These are phyloP conservation scores for Noctua pronuba DNA, from an alignment of 2,888 invertebrate species.

Conservation along the genomic window DNA sequence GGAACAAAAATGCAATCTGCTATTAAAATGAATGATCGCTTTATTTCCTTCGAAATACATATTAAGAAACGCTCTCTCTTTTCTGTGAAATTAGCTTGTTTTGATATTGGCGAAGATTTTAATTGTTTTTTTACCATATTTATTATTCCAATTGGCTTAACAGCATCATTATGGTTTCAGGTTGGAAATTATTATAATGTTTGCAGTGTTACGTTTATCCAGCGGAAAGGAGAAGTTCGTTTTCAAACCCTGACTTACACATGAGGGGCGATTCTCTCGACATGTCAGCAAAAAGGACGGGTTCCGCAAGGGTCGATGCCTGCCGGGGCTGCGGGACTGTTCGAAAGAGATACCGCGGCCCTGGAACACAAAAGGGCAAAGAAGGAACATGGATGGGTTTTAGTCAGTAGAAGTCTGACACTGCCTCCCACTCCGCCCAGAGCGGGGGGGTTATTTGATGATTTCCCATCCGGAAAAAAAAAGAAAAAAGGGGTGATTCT, in stretches of 20 bases:
- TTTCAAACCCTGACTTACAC: background rate
- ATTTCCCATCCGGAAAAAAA: too few relatives aligned
- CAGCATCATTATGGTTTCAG: background rate
- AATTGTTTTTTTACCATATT: slow-evolving; percentile 24
- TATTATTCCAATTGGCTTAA: background rate
- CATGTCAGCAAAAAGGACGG: too few relatives aligned
- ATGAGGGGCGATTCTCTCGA: background rate
- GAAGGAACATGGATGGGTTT: too few relatives aligned
- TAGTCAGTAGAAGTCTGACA: too few relatives aligned
- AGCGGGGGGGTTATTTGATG: too few relatives aligned
- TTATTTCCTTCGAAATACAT: slow-evolving; percentile 69
- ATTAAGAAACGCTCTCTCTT: slow-evolving; percentile 59
- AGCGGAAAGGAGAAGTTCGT: background rate
- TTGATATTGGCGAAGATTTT: slow-evolving; percentile 34
- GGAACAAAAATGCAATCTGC: slow-evolving; percentile 67
- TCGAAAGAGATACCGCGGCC: too few relatives aligned
- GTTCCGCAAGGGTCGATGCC: too few relatives aligned
- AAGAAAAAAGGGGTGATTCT: background rate
- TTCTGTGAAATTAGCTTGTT: slow-evolving; percentile 25
- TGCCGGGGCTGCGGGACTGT: too few relatives aligned
- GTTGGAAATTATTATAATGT: background rate
- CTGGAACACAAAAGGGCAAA: too few relatives aligned
- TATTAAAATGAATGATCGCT: slow-evolving; percentile 78
- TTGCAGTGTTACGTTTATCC: background rate
- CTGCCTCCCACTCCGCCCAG: too few relatives aligned